phyloP scores from a whole-genome alignment of 2,113 vertebrate genomes.

The Struthio camelus region DNA sequence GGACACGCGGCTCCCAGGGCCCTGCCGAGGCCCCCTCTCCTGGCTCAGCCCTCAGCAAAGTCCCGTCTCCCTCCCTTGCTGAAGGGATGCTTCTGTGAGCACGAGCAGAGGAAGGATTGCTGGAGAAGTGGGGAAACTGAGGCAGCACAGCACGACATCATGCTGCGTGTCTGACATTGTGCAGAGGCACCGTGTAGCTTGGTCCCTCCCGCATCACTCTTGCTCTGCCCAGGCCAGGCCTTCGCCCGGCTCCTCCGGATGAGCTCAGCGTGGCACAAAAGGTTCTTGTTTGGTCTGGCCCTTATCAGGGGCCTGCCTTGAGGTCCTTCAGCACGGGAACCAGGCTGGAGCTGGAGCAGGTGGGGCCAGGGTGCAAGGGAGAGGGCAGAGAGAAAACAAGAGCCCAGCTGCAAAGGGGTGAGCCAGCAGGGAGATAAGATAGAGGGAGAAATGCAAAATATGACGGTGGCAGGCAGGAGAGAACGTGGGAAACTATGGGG shows the following conservation, averaged over 20 bases:
- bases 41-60: accelerated
- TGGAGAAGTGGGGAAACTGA: not conserved
- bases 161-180: accelerated
- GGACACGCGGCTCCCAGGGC: not conserved
- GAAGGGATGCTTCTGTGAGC: not conserved
- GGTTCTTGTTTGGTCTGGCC: conserved; percentile 68
- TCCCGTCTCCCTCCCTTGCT: not conserved
- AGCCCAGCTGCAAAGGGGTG: conserved; percentile 56
- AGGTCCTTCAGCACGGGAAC: conserved; percentile 24
- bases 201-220: not conserved
- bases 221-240: not conserved
- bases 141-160: accelerated
- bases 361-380: conserved; percentile 19
- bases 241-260: not conserved
- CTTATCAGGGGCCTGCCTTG: conserved; percentile 51
- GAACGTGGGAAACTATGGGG: conserved; percentile 15
- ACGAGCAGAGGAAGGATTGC: not conserved
- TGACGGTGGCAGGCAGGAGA: not conserved
- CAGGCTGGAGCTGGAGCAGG: conserved; percentile 9
- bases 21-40: not conserved
- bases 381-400: conserved; percentile 47
- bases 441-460: conserved; percentile 69
- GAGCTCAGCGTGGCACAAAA: conserved; percentile 21
- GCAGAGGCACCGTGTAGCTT: not conserved
- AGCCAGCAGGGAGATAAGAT: conserved; percentile 23